Percentiles rank a stretch among this genome's conserved stretches.
phyloP scores from a whole-genome alignment of 2,888 invertebrate genomes.

The Ochropacha duplaris region DNA sequence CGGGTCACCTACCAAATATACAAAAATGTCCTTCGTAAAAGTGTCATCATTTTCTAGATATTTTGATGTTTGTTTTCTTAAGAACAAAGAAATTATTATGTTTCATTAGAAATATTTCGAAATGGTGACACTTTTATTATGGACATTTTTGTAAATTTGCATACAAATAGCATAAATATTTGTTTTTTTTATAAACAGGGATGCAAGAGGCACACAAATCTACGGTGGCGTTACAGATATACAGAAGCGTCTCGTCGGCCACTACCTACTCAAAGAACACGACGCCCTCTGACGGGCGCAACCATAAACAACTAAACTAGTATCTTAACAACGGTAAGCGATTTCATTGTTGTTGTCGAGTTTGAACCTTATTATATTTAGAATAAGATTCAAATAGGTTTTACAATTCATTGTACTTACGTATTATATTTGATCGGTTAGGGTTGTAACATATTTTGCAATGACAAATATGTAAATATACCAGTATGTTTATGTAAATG shows the following conservation, averaged over 20 bases:
- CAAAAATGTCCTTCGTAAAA: too few species aligned
- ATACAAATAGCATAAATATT: too few species aligned
- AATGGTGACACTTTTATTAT: too few species aligned
- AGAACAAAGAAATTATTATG: too few species aligned
- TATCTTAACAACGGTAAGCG: not conserved
- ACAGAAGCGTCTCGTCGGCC: constrained; percentile 87
- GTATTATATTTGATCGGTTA: not conserved
- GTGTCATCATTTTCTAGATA: too few species aligned
- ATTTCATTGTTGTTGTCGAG: not conserved
- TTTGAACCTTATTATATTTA: not conserved
- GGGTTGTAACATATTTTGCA: not conserved
- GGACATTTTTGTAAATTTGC: too few species aligned
- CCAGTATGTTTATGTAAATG: too few species aligned
- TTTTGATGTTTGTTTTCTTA: too few species aligned
- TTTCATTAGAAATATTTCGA: too few species aligned
- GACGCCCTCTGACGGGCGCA: constrained; percentile 59
- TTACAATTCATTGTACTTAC: not conserved
- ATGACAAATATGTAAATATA: too few species aligned
- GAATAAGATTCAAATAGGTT: not conserved
- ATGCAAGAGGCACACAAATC: constrained; percentile 91
- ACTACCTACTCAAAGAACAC: constrained; percentile 85
- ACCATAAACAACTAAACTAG: constrained; percentile 14
- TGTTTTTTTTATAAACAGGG: constrained; percentile 59
- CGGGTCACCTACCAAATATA: too few species aligned
- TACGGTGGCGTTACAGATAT: constrained; percentile 92